Conservation (phyloP, 1,140 invertebrate genomes). For the Drosophila jambulina region DNA sequence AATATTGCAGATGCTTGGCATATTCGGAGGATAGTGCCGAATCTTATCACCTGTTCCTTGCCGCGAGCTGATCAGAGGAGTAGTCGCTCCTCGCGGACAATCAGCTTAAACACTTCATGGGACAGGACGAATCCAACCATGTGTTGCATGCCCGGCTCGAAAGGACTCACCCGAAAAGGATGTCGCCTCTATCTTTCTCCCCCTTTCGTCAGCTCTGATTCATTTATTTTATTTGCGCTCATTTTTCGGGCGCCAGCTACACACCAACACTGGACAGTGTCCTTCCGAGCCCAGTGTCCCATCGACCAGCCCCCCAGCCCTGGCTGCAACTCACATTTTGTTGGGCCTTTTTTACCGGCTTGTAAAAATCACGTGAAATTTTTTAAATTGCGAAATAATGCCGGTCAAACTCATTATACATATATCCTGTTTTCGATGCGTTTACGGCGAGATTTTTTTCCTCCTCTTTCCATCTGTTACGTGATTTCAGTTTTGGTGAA, state of each 20-base stretch:
- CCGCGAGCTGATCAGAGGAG: background rate
- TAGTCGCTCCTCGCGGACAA: constrained; percentile 8
- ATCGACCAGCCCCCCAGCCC: background rate
- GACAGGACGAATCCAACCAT: constrained; percentile 50
- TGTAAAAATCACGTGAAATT: constrained; percentile 74
- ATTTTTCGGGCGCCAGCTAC: constrained; percentile 20
- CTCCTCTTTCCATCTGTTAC: background rate
- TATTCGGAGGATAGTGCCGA: background rate
- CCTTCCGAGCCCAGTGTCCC: constrained; percentile 21
- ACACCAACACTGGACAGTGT: constrained; percentile 26
- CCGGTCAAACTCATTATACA: constrained; percentile 72
- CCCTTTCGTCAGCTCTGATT: background rate
- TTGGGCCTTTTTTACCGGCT: constrained; percentile 56
- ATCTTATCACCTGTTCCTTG: background rate
- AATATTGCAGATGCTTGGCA: too few relatives aligned
- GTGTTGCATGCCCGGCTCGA: constrained; percentile 60
- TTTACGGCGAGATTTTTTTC: constrained; percentile 9
- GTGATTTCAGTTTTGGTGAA: constrained; percentile 9
- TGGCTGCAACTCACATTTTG: constrained; percentile 16
- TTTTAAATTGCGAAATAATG: constrained; percentile 76
- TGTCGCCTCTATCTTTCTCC: constrained; percentile 7
- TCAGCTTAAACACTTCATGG: constrained; percentile 65
- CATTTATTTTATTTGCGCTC: constrained; percentile 29
- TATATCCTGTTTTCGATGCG: constrained; percentile 25
- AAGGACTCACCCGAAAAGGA: constrained; percentile 11